Conservation (phyloP, 2,888 invertebrate genomes). For the Dione vanillae region DNA sequence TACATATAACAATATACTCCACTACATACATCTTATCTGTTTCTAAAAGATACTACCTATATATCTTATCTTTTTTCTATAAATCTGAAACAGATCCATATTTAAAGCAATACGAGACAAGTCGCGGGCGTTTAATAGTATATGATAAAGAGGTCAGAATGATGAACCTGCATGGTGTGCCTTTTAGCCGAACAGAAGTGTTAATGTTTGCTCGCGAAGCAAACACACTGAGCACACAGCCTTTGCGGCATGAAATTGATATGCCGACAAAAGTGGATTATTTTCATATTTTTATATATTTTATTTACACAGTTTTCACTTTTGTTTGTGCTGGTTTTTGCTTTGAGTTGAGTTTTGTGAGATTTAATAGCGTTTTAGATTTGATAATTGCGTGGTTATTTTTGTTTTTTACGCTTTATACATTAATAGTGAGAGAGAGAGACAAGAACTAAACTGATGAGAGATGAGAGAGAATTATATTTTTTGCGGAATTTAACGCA, state of each 20-base stretch:
- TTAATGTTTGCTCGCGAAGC: slow-evolving; percentile 58
- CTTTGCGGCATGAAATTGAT: slow-evolving; percentile 58
- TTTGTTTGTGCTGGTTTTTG: slow-evolving; percentile 9
- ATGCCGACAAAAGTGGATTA: slow-evolving; percentile 45
- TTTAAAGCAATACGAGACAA: neutral
- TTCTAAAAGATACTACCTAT: too few relatives aligned
- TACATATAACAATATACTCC: too few relatives aligned
- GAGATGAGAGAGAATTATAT: too few relatives aligned
- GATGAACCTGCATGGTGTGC: slow-evolving; percentile 34
- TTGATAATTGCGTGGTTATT: neutral
- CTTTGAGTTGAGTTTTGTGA: neutral
- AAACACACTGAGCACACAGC: slow-evolving; percentile 54
- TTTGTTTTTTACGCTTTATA: neutral
- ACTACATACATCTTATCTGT: too few relatives aligned
- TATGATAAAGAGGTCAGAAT: slow-evolving; percentile 28
- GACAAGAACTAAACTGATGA: too few relatives aligned
- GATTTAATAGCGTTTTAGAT: neutral
- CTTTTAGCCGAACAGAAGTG: slow-evolving; percentile 59
- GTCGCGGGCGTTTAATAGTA: neutral
- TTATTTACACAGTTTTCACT: slow-evolving; percentile 15
- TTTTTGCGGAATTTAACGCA: too few relatives aligned
- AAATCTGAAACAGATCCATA: too few relatives aligned
- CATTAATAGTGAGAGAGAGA: too few relatives aligned
- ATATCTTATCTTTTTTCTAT: too few relatives aligned
- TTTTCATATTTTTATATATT: slow-evolving; percentile 33